Conservation (phyloP, 2,113 vertebrate genomes). For the Alethe diademata region DNA sequence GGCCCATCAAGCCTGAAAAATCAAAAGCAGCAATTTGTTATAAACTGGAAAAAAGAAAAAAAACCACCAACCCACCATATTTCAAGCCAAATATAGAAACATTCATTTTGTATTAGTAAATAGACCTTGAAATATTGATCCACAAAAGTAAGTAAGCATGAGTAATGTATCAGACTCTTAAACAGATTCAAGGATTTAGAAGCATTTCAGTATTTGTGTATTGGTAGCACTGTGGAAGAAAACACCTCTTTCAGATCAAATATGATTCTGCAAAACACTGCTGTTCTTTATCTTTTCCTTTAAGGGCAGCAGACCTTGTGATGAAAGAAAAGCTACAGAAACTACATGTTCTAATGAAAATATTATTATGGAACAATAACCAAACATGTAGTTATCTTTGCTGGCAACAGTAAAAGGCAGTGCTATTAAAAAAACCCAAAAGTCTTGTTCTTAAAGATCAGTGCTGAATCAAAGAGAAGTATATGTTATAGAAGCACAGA, state of each 20-base stretch:
- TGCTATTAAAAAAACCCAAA: neutral
- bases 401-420: neutral
- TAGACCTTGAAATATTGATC: neutral
- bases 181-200: neutral
- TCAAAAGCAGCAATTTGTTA: constrained; percentile 37
- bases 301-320: neutral
- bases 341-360: neutral
- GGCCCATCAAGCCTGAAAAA: constrained; percentile 48
- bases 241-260: neutral
- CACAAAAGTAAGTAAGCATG: neutral
- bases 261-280: neutral
- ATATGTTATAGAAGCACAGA: neutral
- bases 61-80: neutral
- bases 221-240: neutral
- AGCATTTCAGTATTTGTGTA: neutral
- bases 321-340: neutral
- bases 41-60: neutral
- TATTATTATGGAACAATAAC: neutral
- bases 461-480: neutral
- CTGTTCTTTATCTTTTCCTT: neutral
- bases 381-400: neutral
- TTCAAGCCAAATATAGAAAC: constrained; percentile 1
- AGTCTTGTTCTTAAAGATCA: neutral
- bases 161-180: neutral
- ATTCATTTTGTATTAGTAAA: neutral